Evolutionary conservation across 2,797 vertebrate species (phyloP).

Genomic region (Ctenosaura bakeri): DNA sequence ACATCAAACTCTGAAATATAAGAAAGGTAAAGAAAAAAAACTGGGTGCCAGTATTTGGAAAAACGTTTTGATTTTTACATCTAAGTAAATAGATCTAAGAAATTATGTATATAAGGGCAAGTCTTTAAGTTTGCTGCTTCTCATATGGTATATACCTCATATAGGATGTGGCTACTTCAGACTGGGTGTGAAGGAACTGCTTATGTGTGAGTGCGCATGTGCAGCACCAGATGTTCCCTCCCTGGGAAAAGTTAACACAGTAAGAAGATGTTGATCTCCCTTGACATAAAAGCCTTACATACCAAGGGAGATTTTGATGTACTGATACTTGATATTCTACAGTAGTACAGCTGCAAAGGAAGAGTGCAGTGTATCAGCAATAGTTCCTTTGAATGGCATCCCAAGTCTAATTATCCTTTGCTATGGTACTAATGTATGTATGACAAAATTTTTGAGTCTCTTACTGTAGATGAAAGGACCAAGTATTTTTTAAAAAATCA

Average conservation of each 20-base stretch:
- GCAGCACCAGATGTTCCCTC: background rate
- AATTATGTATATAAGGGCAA: background rate
- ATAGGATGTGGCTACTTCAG: background rate
- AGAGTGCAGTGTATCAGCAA: background rate
- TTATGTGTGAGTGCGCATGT: background rate
- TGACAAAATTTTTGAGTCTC: background rate
- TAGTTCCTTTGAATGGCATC: background rate
- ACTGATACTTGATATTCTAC: background rate
- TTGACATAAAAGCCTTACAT: background rate
- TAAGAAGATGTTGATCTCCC: constrained; percentile 4
- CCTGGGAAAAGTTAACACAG: background rate
- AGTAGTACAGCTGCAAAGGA: too few relatives aligned
- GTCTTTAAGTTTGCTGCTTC: background rate
- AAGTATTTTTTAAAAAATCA: background rate
- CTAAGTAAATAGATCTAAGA: background rate
- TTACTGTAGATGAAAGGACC: background rate
- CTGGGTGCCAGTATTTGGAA: background rate
- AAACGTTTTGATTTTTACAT: background rate
- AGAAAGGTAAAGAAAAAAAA: background rate
- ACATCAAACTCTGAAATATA: background rate
- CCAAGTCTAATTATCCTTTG: background rate
- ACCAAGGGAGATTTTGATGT: background rate
- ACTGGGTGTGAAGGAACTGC: background rate
- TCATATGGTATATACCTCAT: background rate
- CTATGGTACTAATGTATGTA: background rate